These are phyloP conservation scores for Typhlomys cinereus DNA, from an alignment of 2,113 vertebrate species.

Conservation along the genomic window DNA sequence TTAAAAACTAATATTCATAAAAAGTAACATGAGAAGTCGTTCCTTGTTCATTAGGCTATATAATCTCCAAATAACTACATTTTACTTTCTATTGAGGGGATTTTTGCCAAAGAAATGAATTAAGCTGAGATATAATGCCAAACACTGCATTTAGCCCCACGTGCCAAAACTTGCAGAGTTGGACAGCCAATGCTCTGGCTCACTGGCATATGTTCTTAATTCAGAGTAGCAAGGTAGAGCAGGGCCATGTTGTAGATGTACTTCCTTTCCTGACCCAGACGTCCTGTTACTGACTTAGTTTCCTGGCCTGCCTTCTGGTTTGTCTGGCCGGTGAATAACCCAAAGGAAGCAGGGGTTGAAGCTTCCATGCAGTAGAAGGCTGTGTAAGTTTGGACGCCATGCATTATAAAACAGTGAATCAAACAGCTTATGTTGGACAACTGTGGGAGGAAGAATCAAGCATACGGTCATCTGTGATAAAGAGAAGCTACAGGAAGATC, in stretches of 20 bases:
- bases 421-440: not conserved
- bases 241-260: not conserved
- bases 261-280: not conserved
- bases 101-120: constrained; percentile 44
- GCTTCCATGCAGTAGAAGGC: not conserved
- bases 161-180: not conserved
- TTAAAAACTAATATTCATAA: not conserved
- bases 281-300: not conserved
- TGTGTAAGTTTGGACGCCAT: not conserved
- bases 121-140: not conserved
- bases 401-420: not conserved
- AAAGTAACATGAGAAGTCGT: not conserved
- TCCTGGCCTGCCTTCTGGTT: not conserved
- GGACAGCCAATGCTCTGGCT: not conserved
- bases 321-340: not conserved
- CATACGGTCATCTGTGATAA: not conserved
- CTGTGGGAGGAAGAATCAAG: not conserved
- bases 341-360: not conserved
- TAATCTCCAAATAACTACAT: not conserved
- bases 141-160: not conserved
- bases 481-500: not conserved
- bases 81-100: not conserved
- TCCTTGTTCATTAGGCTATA: not conserved
- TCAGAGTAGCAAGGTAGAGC: not conserved
- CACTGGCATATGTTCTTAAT: not conserved